Evolutionary conservation across 2,797 vertebrate species (phyloP).

Genomic region (Xiphorhynchus erythropygius): DNA sequence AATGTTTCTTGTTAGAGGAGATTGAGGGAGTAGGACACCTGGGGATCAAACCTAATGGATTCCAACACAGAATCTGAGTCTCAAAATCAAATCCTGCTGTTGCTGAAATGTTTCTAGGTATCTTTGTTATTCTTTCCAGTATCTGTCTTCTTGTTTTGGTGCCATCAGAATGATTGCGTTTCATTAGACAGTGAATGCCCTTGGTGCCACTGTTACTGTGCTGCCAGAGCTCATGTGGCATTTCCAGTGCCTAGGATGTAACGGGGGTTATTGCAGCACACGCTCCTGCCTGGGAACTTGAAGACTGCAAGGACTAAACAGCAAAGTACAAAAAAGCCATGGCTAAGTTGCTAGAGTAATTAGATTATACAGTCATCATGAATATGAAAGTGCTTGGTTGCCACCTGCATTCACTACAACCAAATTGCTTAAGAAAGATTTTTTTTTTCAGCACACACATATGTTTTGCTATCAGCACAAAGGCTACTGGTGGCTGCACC

Average conservation of each 20-base stretch:
- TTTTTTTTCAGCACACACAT: background rate
- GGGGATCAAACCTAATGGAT: conserved; percentile 2
- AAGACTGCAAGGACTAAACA: background rate
- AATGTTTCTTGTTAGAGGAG: conserved; percentile 14
- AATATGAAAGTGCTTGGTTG: background rate
- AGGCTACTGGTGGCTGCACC: background rate
- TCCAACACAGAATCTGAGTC: background rate
- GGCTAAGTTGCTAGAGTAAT: background rate
- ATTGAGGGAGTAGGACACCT: background rate
- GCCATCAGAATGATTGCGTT: background rate
- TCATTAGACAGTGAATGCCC: rapidly evolving
- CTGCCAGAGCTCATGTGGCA: background rate
- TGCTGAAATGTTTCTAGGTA: background rate
- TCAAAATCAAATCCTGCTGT: background rate
- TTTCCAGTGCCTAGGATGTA: rapidly evolving
- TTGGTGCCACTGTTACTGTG: rapidly evolving
- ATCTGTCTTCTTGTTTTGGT: background rate
- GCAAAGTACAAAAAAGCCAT: background rate
- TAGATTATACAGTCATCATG: background rate
- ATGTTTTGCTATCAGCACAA: background rate
- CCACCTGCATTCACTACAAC: background rate
- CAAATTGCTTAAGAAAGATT: background rate
- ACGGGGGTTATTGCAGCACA: background rate
- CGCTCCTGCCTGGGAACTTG: background rate
- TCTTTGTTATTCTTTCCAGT: background rate